Evolutionary conservation across 2,113 vertebrate species (phyloP), one percentile per base, ranked within the genome.

Genomic region (Solenodon paradoxus): DNA sequence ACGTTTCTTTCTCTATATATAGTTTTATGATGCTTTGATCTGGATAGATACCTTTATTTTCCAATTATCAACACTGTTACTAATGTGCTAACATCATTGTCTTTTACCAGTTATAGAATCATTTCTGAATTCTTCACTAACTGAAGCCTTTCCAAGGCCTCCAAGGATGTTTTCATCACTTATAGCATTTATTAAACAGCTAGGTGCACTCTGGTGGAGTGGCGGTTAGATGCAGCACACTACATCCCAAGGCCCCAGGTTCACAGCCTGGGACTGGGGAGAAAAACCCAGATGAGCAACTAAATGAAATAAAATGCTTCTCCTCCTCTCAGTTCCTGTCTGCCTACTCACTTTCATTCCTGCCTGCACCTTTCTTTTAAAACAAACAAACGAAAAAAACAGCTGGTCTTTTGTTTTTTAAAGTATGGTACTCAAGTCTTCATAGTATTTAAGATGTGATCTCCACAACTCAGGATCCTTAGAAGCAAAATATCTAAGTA

Each of bases 1-100:
- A 42, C 59, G 74, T 42, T 55, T 51, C 71, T 86, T 32, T 30
- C 74, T 66, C 35, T 49, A 20, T 49, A 15, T 81, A n/a, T n/a
- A n/a, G n/a, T 30, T 59, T 93, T 81, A 35, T 32, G 35, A 68
- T 86, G 64, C 81, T 96, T 86, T 96, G 49, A 81, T 61, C 5
- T 40, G 2, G 9, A 12, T 59, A 79, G 53, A 3, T 77, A 51
- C 15, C 88, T 90, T 45, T 96, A n/a, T 53, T 20, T 82, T 9
- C 7, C 22, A 20, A 47, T 80, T 82, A 75, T 74, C 66, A 80
- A 51, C n/a, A 35, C 35, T 57, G 12, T 24, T 74, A 57, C 72
- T 49, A 53, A 47, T 15, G 26, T 75, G 11, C 9, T 51, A 61
- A 81, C 8, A 10, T n/a, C 61, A 85, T 22, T 22, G 45, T n/a